phyloP scores from a whole-genome alignment of 92 coral and sea anemone genomes.

The Scolanthus callimorphus region DNA sequence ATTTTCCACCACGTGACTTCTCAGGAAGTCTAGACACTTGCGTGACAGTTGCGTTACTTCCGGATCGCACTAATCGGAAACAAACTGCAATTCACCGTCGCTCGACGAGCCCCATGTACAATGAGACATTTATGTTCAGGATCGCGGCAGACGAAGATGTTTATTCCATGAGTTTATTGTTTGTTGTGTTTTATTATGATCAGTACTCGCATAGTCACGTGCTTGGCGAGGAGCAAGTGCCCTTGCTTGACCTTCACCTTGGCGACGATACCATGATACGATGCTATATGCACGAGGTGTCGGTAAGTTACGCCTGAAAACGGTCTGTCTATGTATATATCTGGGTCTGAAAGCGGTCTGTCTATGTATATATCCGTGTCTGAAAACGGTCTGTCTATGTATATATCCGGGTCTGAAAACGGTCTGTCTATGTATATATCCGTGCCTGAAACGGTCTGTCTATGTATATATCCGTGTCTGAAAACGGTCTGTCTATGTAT shows the following conservation, averaged over 20 bases:
- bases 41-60: slow-evolving; percentile 75
- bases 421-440: too few species aligned
- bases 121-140: slow-evolving; percentile 65
- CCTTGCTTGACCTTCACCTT: slow-evolving; percentile 69
- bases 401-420: too few species aligned
- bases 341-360: too few species aligned
- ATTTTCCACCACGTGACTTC: slow-evolving; percentile 80
- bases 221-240: slow-evolving; percentile 76
- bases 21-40: slow-evolving; percentile 90
- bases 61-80: slow-evolving; percentile 73
- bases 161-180: slow-evolving; percentile 58
- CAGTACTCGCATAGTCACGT: slow-evolving; percentile 78
- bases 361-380: too few species aligned
- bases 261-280: slow-evolving; percentile 67
- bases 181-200: slow-evolving; percentile 65
- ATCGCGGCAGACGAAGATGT: slow-evolving; percentile 67
- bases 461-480: too few species aligned
- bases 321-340: too few species aligned
- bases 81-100: slow-evolving; percentile 84
- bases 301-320: slow-evolving; percentile 23
- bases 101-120: slow-evolving; percentile 71
- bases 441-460: too few species aligned
- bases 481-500: too few species aligned
- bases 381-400: too few species aligned
- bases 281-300: slow-evolving; percentile 65